Percentiles rank a stretch among this genome's conserved stretches.
These are phyloP conservation scores for Esox lucius DNA, from an alignment of 2,797 vertebrate species.

Conservation along the genomic window DNA sequence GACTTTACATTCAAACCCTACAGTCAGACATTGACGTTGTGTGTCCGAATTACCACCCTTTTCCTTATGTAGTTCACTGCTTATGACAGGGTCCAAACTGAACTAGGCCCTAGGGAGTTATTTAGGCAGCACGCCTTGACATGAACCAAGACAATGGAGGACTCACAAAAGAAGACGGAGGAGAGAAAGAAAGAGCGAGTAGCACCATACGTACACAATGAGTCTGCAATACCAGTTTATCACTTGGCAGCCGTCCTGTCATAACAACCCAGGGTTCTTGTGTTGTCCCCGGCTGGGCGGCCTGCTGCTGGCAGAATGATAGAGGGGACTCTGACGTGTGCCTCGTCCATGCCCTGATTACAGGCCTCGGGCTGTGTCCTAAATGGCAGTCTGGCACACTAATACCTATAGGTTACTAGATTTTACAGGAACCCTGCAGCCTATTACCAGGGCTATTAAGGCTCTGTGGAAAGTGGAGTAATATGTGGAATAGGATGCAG, in stretches of 20 bases:
- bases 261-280: constrained; percentile 34
- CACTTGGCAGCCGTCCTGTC: constrained; percentile 44
- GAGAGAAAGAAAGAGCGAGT: constrained; percentile 43
- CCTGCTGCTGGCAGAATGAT: constrained; percentile 19
- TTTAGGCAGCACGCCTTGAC: constrained; percentile 21
- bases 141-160: constrained; percentile 35
- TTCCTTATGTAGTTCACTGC: background rate
- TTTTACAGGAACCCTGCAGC: background rate
- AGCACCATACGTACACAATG: constrained; percentile 43
- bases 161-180: constrained; percentile 33
- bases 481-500: background rate
- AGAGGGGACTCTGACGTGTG: background rate
- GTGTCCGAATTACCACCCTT: background rate
- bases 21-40: constrained; percentile 34
- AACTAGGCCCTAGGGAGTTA: background rate
- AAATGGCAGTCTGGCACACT: background rate
- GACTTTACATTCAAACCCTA: constrained; percentile 18
- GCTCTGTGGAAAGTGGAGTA: background rate
- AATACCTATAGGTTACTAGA: background rate
- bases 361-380: background rate
- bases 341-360: constrained; percentile 1
- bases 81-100: background rate
- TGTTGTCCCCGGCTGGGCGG: constrained; percentile 13
- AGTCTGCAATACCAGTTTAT: constrained; percentile 47
- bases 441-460: background rate